These are phyloP conservation scores for Glaucidium brasilianum DNA, from an alignment of 2,113 vertebrate species.

Conservation along the genomic window DNA sequence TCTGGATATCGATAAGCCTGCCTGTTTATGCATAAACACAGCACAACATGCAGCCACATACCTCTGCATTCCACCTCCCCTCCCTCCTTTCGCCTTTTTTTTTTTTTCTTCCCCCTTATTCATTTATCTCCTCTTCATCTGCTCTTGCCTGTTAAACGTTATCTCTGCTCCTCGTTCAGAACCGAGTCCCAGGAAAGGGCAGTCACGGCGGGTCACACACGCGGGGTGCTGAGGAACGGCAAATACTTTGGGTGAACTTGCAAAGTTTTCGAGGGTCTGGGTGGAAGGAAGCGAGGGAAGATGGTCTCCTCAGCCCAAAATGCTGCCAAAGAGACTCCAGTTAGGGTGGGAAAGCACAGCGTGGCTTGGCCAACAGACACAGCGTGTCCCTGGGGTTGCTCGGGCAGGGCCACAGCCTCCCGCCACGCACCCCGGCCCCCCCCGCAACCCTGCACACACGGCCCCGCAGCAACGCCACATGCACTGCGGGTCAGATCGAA, in stretches of 20 bases:
- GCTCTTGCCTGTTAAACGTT: not conserved
- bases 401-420: not conserved
- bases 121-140: slow-evolving; percentile 34
- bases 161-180: not conserved
- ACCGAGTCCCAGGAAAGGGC: not conserved
- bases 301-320: not conserved
- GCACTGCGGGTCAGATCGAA: not conserved
- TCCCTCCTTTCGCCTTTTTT: not conserved
- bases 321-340: not conserved
- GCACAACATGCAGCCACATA: slow-evolving; percentile 26
- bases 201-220: not conserved
- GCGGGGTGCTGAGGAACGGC: not conserved
- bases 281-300: not conserved
- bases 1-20: slow-evolving; percentile 42
- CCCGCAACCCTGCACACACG: not conserved
- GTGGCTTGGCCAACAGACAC: not conserved
- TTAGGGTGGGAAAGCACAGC: not conserved
- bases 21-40: slow-evolving; percentile 47
- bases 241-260: not conserved
- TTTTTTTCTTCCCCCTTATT: not conserved
- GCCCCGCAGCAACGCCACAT: not conserved
- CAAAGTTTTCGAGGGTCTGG: not conserved
- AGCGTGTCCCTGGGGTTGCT: not conserved
- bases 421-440: rapidly evolving
- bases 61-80: slow-evolving; percentile 13